phyloP scores from a whole-genome alignment of 2,797 vertebrate genomes.

The Tympanoctomys barrerae region DNA sequence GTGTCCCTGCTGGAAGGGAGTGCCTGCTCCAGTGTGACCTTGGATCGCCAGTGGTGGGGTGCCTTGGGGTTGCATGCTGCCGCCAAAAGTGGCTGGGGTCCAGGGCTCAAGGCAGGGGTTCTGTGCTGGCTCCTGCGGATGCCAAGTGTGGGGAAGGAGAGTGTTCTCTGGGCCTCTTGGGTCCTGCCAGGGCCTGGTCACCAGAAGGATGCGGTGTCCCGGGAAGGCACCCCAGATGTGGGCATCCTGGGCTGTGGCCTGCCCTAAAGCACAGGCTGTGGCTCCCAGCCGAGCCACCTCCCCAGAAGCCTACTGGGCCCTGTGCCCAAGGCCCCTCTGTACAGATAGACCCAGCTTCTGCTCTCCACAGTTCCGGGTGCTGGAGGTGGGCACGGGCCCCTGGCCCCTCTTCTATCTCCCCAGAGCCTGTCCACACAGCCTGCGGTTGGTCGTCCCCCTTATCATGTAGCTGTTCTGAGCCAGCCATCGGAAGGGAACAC shows the following conservation, averaged over 20 bases:
- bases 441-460: constrained; percentile 77
- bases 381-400: background rate
- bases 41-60: rapidly evolving
- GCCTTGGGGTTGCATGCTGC: background rate
- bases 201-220: background rate
- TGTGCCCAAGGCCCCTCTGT: background rate
- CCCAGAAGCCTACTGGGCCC: rapidly evolving
- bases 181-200: background rate
- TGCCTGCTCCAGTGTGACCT: constrained; percentile 64
- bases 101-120: background rate
- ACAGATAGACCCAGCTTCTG: background rate
- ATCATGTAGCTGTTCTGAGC: constrained; percentile 86
- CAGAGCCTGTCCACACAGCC: constrained; percentile 61
- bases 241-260: background rate
- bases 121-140: background rate
- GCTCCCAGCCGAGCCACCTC: background rate
- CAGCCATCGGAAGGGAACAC: constrained; percentile 82
- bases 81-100: background rate
- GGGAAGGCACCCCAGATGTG: background rate
- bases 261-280: background rate
- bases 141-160: background rate
- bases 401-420: background rate
- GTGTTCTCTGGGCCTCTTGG: background rate
- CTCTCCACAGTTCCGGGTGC: background rate
- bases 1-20: background rate